Conservation (phyloP, 2,113 vertebrate species). For the Otis tarda region DNA sequence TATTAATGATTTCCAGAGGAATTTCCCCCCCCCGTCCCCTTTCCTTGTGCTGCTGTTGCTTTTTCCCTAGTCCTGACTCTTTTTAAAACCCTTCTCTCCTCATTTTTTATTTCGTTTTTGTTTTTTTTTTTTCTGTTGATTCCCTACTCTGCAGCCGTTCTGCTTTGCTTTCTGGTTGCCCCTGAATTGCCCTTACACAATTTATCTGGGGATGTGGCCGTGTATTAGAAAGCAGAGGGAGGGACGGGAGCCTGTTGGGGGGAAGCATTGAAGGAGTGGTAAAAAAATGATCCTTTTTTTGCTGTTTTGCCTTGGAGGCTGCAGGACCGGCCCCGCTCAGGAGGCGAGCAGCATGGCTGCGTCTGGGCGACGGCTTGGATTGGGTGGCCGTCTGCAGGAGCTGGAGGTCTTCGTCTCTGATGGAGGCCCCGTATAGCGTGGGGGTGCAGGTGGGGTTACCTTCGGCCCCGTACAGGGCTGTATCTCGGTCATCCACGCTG, state of each 20-base stretch:
- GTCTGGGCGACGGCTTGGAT: fast-evolving
- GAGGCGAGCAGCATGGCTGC: neutral
- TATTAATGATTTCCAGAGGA: conserved; percentile 71
- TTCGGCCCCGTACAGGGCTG: neutral
- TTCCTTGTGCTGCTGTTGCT: neutral
- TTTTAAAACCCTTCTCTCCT: neutral
- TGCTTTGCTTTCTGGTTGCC: neutral
- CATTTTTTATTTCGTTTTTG: neutral
- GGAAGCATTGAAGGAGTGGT: neutral
- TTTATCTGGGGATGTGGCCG: neutral
- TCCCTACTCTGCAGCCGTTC: neutral
- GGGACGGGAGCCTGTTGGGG: fast-evolving
- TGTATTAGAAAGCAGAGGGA: neutral
- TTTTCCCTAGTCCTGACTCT: neutral
- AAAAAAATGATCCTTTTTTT: neutral
- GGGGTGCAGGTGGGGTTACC: neutral
- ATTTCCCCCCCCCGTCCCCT: conserved; percentile 4
- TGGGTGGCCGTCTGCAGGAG: neutral
- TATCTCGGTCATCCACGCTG: fast-evolving
- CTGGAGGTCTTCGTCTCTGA: neutral
- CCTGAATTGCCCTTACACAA: neutral
- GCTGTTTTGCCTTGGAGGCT: neutral
- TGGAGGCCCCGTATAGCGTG: neutral
- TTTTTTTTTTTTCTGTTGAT: neutral
- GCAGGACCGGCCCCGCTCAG: neutral